These are phyloP conservation scores for Vidua chalybeata DNA, from an alignment of 2,113 vertebrate species.

Conservation along the genomic window DNA sequence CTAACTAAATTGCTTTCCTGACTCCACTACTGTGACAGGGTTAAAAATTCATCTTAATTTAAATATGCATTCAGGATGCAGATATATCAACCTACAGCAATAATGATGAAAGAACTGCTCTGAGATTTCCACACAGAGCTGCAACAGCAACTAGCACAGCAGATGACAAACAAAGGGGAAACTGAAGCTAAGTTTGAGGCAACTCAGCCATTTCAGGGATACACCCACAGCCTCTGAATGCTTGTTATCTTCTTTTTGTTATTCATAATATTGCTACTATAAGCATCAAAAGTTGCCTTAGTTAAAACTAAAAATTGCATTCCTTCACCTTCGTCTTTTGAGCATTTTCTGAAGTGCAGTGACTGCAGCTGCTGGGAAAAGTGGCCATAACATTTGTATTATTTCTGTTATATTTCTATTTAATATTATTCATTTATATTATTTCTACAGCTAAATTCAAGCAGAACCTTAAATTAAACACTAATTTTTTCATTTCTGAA, in stretches of 20 bases:
- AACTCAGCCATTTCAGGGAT: conserved; percentile 1
- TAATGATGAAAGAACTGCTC: conserved; percentile 40
- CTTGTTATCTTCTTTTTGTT: not conserved
- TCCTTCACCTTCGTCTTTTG: not conserved
- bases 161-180: conserved; percentile 28
- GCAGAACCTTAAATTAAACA: conserved; percentile 24
- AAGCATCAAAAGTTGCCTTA: not conserved
- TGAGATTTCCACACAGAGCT: conserved; percentile 18
- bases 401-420: not conserved
- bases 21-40: not conserved
- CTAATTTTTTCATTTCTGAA: not conserved
- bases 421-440: not conserved
- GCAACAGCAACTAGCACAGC: conserved; percentile 20
- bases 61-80: conserved; percentile 19
- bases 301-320: not conserved
- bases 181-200: conserved; percentile 14
- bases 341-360: not conserved
- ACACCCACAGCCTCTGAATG: not conserved
- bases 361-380: not conserved
- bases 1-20: not conserved
- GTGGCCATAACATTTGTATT: not conserved
- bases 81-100: conserved; percentile 44
- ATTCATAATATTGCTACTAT: not conserved
- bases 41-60: conserved; percentile 36
- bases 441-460: not conserved